These are phyloP conservation scores for Elmis aenea DNA, from an alignment of 2,888 invertebrate species.

Conservation along the genomic window DNA sequence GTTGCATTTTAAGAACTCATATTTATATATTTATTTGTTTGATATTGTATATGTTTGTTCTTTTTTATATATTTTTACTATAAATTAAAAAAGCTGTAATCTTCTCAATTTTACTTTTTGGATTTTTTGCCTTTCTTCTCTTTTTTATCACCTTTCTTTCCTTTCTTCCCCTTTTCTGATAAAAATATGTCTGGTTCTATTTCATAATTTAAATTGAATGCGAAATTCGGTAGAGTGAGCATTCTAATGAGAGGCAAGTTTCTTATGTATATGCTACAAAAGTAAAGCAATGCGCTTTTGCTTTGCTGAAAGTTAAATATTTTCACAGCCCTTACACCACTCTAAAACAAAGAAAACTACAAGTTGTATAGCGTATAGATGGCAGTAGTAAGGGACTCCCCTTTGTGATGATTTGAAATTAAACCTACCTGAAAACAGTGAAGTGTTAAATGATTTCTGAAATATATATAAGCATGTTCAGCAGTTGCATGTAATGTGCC, in stretches of 20 bases:
- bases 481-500: slow-evolving; percentile 32
- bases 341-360: too few species aligned
- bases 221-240: slow-evolving; percentile 41
- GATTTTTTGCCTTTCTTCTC: slow-evolving; percentile 27
- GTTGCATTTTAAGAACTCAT: neutral
- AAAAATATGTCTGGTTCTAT: slow-evolving; percentile 27
- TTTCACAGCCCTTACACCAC: too few species aligned
- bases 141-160: slow-evolving; percentile 23
- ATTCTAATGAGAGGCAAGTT: slow-evolving; percentile 41
- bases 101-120: slow-evolving; percentile 10
- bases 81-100: slow-evolving; percentile 3
- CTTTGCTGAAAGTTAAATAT: slow-evolving; percentile 38
- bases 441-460: slow-evolving; percentile 37
- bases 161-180: slow-evolving; percentile 20
- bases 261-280: slow-evolving; percentile 39
- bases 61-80: slow-evolving; percentile 6
- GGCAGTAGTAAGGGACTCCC: too few species aligned
- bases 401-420: too few species aligned
- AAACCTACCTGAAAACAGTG: slow-evolving; percentile 40
- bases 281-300: slow-evolving; percentile 34
- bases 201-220: slow-evolving; percentile 34
- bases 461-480: slow-evolving; percentile 40
- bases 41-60: slow-evolving; percentile 4
- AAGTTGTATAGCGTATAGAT: too few species aligned
- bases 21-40: slow-evolving; percentile 5